A percentile compares a stretch with the other conserved stretches of the same genome.
phyloP scores from a whole-genome alignment of 2,888 invertebrate genomes.

The Tipula unca region DNA sequence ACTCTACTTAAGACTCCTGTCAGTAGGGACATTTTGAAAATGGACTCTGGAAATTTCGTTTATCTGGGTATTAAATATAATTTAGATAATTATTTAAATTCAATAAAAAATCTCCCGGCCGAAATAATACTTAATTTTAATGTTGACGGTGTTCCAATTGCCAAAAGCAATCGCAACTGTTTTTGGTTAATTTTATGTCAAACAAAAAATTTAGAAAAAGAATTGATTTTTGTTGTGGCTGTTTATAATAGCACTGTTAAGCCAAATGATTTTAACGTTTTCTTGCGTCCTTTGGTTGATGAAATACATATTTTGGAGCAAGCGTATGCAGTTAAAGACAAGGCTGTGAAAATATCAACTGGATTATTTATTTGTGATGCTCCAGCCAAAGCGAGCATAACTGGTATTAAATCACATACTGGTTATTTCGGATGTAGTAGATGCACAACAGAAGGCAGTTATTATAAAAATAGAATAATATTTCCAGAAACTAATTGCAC shows the following conservation, averaged over 20 bases:
- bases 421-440: too few species aligned
- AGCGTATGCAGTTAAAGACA: slow-evolving; percentile 18
- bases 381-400: slow-evolving; percentile 22
- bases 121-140: too few species aligned
- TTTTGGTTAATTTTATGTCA: slow-evolving; percentile 16
- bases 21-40: too few species aligned
- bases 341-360: slow-evolving; percentile 16
- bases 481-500: too few species aligned
- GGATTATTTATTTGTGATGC: slow-evolving; percentile 23
- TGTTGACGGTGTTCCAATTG: neutral
- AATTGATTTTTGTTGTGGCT: neutral
- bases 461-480: too few species aligned
- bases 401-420: slow-evolving; percentile 22
- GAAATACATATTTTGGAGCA: slow-evolving; percentile 21
- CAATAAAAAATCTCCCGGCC: neutral
- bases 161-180: slow-evolving; percentile 17
- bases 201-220: neutral
- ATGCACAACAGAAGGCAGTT: too few species aligned
- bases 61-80: neutral
- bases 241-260: neutral
- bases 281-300: neutral
- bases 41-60: neutral
- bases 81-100: neutral
- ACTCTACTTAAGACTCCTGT: too few species aligned
- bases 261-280: neutral